These are phyloP conservation scores for Sceloporus undulatus DNA, from an alignment of 2,113 vertebrate species.

Conservation along the genomic window DNA sequence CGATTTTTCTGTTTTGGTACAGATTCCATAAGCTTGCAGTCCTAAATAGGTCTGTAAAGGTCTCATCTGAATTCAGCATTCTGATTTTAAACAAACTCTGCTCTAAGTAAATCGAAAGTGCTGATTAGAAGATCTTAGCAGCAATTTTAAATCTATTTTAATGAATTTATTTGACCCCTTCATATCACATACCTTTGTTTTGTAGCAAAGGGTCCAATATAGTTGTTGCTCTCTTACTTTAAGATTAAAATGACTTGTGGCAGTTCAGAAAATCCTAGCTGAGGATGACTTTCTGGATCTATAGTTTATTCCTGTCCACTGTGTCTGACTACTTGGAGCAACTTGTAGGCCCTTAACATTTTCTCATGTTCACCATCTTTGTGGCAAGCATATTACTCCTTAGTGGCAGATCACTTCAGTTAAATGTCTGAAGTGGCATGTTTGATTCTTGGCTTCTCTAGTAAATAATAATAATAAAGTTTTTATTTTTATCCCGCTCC, in stretches of 20 bases:
- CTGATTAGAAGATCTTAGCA: too few relatives aligned
- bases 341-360: neutral
- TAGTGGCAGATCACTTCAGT: neutral
- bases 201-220: neutral
- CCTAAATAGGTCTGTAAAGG: neutral
- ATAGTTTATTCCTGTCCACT: neutral
- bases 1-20: neutral
- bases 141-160: neutral
- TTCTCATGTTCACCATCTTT: neutral
- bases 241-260: neutral
- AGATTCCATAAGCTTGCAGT: neutral
- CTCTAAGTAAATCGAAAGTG: neutral
- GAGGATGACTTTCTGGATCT: neutral
- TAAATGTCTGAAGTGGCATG: neutral
- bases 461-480: too few relatives aligned
- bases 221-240: neutral
- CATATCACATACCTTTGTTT: neutral
- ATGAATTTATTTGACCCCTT: too few relatives aligned
- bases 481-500: too few relatives aligned
- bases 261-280: neutral
- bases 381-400: neutral
- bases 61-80: neutral
- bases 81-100: neutral
- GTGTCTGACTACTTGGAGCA: neutral
- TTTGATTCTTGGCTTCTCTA: neutral